phyloP scores from a whole-genome alignment of 2,888 invertebrate genomes.

The Synergus japonicus region DNA sequence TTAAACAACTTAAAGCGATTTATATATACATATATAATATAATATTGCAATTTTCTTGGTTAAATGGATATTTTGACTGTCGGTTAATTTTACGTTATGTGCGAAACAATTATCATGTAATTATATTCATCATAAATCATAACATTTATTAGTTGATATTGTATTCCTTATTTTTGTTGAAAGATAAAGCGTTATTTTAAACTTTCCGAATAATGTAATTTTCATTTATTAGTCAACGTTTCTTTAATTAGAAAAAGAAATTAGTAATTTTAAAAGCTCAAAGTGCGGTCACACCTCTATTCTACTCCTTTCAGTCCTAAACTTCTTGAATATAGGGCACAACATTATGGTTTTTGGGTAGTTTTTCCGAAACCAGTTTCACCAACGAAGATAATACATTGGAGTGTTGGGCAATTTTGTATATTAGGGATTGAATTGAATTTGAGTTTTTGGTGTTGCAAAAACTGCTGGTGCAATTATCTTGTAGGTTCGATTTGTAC shows the following conservation, averaged over 20 bases:
- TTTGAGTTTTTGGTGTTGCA: slow-evolving; percentile 78
- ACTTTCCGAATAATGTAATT: not conserved
- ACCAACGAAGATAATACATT: slow-evolving; percentile 95
- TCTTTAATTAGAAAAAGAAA: no score
- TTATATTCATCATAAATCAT: not conserved
- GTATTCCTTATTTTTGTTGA: not conserved
- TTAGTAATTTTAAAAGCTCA: no score
- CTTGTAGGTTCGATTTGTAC: not conserved
- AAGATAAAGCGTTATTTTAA: not conserved
- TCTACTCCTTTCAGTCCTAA: slow-evolving; percentile 86
- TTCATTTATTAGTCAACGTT: not conserved
- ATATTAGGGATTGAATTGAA: slow-evolving; percentile 83
- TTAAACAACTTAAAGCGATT: not conserved
- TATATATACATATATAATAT: not conserved
- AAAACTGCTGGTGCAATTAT: slow-evolving; percentile 72
- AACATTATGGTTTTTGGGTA: slow-evolving; percentile 99
- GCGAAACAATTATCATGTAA: not conserved
- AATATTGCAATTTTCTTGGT: not conserved
- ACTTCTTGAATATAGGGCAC: slow-evolving; percentile 85
- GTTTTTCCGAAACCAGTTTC: slow-evolving; percentile 99
- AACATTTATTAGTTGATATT: not conserved
- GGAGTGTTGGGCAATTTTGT: slow-evolving; percentile 91
- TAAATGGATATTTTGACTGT: not conserved
- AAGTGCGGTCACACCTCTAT: no score
- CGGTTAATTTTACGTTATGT: not conserved